A percentile compares a stretch with the other conserved stretches of the same genome.
phyloP scores from a whole-genome alignment of 2,797 vertebrate species.

The Phoeniculus purpureus region DNA sequence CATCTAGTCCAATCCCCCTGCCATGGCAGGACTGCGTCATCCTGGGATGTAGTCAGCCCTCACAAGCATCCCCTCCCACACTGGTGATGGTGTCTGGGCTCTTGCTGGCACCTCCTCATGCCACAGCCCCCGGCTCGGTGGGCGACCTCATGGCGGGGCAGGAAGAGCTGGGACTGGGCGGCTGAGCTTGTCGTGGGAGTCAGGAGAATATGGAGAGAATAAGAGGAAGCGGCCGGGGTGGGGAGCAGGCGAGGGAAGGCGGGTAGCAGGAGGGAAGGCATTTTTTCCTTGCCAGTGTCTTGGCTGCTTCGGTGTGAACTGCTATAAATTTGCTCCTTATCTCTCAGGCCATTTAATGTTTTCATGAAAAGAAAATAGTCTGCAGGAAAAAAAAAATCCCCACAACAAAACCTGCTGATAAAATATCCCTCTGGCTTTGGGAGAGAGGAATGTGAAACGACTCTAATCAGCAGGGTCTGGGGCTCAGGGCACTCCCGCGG shows the following conservation, averaged over 20 bases:
- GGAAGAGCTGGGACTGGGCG: conserved; percentile 68
- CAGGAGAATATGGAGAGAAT: conserved; percentile 80
- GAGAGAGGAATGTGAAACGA: conserved; percentile 64
- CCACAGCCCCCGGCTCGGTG: not conserved
- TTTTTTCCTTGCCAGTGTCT: conserved; percentile 79
- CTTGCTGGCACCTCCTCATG: not conserved
- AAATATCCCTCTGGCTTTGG: conserved; percentile 61
- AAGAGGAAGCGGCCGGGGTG: conserved; percentile 76
- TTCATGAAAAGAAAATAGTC: conserved; percentile 78
- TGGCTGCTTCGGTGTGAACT: conserved; percentile 80
- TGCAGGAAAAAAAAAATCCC: conserved; percentile 15
- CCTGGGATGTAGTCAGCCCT: not conserved
- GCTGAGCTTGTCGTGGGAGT: conserved; percentile 56
- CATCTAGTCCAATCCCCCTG: no score
- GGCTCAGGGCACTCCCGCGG: not conserved
- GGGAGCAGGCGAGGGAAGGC: conserved; percentile 38
- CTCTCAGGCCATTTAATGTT: conserved; percentile 74
- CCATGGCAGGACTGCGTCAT: fast-evolving
- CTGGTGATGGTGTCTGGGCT: fast-evolving
- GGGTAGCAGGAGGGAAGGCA: conserved; percentile 62
- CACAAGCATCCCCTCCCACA: not conserved
- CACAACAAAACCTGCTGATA: conserved; percentile 57
- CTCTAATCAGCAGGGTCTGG: conserved; percentile 64
- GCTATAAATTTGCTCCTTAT: conserved; percentile 79
- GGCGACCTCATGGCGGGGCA: conserved; percentile 61